Percentiles rank a stretch among this genome's conserved stretches.
Conservation (phyloP, 2,113 vertebrate species). For the Malurus cyaneus region DNA sequence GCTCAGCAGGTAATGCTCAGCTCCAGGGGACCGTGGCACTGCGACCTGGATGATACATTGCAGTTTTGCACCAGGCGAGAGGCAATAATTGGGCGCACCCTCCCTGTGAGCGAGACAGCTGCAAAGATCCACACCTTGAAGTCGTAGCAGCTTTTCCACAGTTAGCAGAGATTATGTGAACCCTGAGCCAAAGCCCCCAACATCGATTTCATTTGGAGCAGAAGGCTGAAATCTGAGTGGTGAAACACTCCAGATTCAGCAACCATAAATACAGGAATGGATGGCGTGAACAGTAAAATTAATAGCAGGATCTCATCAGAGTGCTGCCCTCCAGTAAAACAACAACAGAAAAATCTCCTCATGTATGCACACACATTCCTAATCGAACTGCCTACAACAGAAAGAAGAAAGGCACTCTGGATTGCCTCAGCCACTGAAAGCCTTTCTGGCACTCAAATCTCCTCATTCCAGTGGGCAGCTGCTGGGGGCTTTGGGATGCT, state of each 20-base stretch:
- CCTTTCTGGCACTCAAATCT: background rate
- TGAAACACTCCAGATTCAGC: background rate
- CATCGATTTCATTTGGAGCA: constrained; percentile 2
- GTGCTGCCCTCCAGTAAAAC: background rate
- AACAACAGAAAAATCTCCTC: background rate
- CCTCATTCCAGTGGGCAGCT: background rate
- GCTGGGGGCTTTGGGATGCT: background rate
- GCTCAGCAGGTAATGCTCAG: background rate
- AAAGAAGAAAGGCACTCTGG: background rate
- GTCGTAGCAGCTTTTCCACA: background rate
- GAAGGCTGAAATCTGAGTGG: background rate
- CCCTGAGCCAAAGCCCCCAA: background rate
- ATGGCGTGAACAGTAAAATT: background rate
- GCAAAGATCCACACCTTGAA: constrained; percentile 1
- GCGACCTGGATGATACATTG: background rate
- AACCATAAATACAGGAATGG: background rate
- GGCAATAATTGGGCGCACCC: background rate
- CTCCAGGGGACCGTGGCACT: background rate
- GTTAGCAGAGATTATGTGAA: background rate
- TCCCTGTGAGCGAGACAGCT: background rate
- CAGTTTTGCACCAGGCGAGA: background rate
- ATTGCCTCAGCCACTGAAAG: background rate
- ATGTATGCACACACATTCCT: background rate
- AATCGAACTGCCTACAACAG: background rate
- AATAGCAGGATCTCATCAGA: background rate